Evolutionary conservation across 2,797 vertebrate genomes (phyloP).

Genomic region (Gymnodraco acuticeps): DNA sequence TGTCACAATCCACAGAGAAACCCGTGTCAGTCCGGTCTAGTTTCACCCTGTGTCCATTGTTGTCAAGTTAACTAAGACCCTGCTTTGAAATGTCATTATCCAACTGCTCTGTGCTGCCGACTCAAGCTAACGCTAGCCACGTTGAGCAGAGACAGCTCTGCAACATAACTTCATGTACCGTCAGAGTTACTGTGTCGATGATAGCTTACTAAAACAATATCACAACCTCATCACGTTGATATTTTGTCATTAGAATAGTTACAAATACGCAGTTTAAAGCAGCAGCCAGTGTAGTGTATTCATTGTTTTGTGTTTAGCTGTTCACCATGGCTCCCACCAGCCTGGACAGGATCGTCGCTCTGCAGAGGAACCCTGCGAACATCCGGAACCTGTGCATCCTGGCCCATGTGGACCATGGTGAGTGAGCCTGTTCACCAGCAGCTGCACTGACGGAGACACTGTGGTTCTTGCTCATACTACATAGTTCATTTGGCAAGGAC

Average conservation of each 20-base stretch:
- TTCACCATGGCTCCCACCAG: conserved; percentile 85
- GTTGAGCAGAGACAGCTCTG: background rate
- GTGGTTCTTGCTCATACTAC: background rate
- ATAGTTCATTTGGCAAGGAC: background rate
- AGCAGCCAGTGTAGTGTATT: too few relatives aligned
- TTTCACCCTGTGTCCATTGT: background rate
- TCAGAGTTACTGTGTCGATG: background rate
- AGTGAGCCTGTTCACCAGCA: conserved; percentile 34
- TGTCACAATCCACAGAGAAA: background rate
- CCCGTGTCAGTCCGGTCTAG: background rate
- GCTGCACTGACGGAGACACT: too few relatives aligned
- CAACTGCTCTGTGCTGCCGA: background rate
- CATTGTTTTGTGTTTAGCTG: background rate
- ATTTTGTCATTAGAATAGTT: too few relatives aligned
- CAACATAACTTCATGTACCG: background rate
- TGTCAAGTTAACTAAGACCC: background rate
- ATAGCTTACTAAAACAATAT: too few relatives aligned
- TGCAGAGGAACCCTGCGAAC: conserved; percentile 89
- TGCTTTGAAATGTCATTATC: background rate
- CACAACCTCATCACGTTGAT: too few relatives aligned
- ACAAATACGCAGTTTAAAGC: too few relatives aligned
- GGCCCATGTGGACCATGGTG: conserved; percentile 97
- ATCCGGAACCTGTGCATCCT: conserved; percentile 95
- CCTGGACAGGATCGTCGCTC: conserved; percentile 86
- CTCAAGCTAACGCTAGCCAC: background rate